Evolutionary conservation across 2,113 vertebrate species (phyloP).

Genomic region (Dicaeum eximium): DNA sequence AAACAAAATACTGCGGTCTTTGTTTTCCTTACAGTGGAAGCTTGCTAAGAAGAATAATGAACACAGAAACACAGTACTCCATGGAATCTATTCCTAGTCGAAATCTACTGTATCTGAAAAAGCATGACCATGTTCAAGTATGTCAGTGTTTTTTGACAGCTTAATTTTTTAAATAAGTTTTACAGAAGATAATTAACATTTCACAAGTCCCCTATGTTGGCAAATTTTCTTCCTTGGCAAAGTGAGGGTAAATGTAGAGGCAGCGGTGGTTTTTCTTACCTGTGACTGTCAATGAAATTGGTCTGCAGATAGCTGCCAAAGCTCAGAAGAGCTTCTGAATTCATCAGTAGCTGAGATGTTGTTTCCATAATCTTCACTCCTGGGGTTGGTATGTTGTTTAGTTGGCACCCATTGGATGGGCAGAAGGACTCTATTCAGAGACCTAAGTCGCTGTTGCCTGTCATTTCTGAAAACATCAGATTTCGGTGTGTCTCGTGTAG

Average conservation of each 20-base stretch:
- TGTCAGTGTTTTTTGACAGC: neutral
- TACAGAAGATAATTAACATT: neutral
- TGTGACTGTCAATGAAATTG: neutral
- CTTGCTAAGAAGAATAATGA: neutral
- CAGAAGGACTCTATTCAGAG: neutral
- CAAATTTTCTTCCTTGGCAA: neutral
- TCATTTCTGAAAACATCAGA: neutral
- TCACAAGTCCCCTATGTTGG: neutral
- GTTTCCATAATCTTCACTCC: neutral
- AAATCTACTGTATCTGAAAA: neutral
- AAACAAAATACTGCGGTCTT: neutral
- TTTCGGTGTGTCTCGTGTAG: neutral
- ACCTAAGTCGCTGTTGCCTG: neutral
- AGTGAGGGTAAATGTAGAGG: neutral
- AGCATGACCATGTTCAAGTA: neutral
- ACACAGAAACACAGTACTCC: neutral
- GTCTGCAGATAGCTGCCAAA: neutral
- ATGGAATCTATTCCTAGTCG: neutral
- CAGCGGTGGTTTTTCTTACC: neutral
- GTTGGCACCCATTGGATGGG: rapidly evolving
- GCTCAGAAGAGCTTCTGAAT: neutral
- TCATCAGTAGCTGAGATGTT: neutral
- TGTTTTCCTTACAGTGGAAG: neutral
- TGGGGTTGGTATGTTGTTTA: neutral
- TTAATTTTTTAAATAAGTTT: neutral